phyloP scores from a whole-genome alignment of 2,113 vertebrate genomes.

The Phocoena phocoena region DNA sequence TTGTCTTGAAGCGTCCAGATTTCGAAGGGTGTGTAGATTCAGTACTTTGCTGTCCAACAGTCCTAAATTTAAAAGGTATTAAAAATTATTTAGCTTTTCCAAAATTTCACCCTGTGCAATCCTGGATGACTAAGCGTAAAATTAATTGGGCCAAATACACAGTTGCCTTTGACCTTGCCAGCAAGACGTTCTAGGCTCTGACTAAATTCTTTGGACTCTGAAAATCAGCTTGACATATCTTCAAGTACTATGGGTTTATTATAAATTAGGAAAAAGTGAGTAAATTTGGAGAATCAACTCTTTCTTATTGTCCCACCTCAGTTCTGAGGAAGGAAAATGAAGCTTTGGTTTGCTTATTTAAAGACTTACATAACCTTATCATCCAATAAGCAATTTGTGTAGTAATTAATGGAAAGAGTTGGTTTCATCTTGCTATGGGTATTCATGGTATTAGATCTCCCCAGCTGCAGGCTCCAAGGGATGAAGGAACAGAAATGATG shows the following conservation, averaged over 20 bases:
- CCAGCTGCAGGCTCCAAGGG: background rate
- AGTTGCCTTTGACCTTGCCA: background rate
- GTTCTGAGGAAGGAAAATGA: background rate
- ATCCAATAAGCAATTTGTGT: background rate
- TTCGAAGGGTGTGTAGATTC: background rate
- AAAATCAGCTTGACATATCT: background rate
- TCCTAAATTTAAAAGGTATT: background rate
- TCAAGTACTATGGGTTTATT: background rate
- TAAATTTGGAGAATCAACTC: background rate
- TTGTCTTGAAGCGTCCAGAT: background rate
- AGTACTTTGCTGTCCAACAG: background rate
- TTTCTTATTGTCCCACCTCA: background rate
- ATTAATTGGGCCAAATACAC: background rate
- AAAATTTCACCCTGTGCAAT: background rate
- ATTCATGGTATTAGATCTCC: background rate
- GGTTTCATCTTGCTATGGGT: background rate
- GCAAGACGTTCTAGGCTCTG: background rate
- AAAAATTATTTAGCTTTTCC: background rate
- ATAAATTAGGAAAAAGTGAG: background rate
- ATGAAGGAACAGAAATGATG: background rate
- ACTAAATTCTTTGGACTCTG: background rate
- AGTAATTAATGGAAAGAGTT: background rate
- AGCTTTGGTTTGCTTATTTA: background rate
- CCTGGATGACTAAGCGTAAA: background rate
- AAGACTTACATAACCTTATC: background rate